These are phyloP conservation scores for Seira sanloemensis DNA, from an alignment of 2,888 invertebrate species.

Conservation along the genomic window DNA sequence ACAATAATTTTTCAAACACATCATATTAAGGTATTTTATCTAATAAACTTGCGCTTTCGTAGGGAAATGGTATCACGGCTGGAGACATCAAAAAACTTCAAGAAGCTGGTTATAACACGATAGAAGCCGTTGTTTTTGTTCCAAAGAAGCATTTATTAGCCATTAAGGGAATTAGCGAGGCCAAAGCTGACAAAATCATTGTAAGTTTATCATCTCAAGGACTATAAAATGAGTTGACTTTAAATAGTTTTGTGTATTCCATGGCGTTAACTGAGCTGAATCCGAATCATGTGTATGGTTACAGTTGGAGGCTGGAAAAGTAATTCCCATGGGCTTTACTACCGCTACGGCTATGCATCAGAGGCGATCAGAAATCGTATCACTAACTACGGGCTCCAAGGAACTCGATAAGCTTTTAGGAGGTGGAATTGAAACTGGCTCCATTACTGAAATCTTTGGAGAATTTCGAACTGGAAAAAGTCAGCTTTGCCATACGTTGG, in stretches of 20 bases:
- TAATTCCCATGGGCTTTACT: constrained; percentile 98
- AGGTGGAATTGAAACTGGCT: constrained; percentile 89
- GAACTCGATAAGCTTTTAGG: constrained; percentile 86
- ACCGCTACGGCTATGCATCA: constrained; percentile 97
- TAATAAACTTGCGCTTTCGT: constrained; percentile 33
- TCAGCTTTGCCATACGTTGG: constrained; percentile 87
- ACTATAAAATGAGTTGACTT: not conserved
- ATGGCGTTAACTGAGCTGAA: not conserved
- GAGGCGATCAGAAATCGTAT: constrained; percentile 94
- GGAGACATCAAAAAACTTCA: constrained; percentile 94
- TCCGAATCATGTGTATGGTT: not conserved
- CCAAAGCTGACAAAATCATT: constrained; percentile 96
- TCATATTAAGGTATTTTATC: constrained; percentile 75
- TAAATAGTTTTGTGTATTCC: not conserved
- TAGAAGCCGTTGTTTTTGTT: constrained; percentile 96
- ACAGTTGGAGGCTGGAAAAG: constrained; percentile 89
- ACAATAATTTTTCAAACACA: too few species aligned
- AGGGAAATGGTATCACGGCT: constrained; percentile 94
- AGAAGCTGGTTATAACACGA: constrained; percentile 95
- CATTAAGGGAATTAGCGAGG: constrained; percentile 97
- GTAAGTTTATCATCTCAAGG: constrained; percentile 75
- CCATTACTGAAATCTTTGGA: constrained; percentile 89
- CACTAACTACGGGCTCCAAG: constrained; percentile 78
- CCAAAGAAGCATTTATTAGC: constrained; percentile 92
- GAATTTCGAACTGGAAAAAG: constrained; percentile 90